Percentiles rank a stretch among this genome's conserved stretches.
phyloP scores from a whole-genome alignment of 2,113 vertebrate species.

The Abramis brama region DNA sequence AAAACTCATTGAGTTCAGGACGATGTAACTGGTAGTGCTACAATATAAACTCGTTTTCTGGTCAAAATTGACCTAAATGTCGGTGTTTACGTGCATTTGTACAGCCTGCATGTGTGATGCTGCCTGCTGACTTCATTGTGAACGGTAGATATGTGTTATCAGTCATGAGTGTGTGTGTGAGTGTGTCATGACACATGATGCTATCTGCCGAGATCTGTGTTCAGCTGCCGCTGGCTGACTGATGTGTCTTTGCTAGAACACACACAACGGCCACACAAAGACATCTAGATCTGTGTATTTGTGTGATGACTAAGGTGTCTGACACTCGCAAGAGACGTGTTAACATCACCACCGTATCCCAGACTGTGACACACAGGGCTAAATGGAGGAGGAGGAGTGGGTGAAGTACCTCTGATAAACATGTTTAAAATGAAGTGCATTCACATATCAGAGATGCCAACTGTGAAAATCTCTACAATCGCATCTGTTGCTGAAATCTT shows the following conservation, averaged over 20 bases:
- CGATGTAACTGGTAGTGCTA: neutral
- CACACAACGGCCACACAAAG: conserved; percentile 59
- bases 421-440: neutral
- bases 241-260: conserved; percentile 30
- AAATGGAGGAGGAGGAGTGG: neutral
- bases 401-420: neutral
- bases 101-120: conserved; percentile 34
- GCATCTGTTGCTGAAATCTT: neutral
- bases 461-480: neutral
- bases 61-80: neutral
- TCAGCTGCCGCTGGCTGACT: conserved; percentile 55
- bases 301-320: conserved; percentile 43
- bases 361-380: conserved; percentile 24
- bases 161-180: neutral
- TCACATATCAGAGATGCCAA: neutral
- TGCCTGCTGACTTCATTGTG: conserved; percentile 18
- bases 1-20: neutral
- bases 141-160: conserved; percentile 36
- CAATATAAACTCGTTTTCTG: neutral
- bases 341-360: conserved; percentile 20
- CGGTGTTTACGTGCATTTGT: conserved; percentile 39
- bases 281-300: conserved; percentile 37
- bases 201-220: conserved; percentile 47
- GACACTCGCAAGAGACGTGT: conserved; percentile 1
- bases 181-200: conserved; percentile 6